phyloP scores from a whole-genome alignment of 2,113 vertebrate genomes.

The Casuarius casuarius region DNA sequence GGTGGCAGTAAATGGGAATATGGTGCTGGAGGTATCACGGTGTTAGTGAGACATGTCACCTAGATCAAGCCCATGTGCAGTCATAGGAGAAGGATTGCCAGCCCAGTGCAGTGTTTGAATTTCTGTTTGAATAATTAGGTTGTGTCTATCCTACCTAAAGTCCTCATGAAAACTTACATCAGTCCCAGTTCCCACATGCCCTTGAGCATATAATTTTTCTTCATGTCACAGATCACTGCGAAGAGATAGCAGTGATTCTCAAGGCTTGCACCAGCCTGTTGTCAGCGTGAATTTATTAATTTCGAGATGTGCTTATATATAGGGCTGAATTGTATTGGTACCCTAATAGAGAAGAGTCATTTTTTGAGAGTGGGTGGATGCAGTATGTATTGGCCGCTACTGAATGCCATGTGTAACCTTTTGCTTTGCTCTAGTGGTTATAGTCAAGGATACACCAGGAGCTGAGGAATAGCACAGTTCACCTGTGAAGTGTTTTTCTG shows the following conservation, averaged over 20 bases:
- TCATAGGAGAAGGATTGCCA: background rate
- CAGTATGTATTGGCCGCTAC: background rate
- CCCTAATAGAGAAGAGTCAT: background rate
- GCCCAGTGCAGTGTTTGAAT: background rate
- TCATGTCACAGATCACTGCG: background rate
- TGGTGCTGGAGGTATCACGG: background rate
- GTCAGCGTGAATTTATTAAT: background rate
- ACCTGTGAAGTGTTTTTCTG: background rate
- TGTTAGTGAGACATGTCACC: background rate
- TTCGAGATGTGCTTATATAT: background rate
- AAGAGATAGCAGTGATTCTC: background rate
- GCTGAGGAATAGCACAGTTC: background rate
- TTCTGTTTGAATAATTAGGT: background rate
- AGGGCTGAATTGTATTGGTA: background rate
- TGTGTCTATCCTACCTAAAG: background rate
- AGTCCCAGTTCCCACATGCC: background rate
- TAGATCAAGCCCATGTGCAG: fast-evolving
- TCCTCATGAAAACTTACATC: background rate
- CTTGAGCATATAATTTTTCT: background rate
- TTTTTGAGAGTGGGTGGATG: background rate
- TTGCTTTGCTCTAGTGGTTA: background rate
- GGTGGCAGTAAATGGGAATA: background rate
- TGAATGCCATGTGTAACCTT: background rate
- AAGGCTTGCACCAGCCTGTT: background rate
- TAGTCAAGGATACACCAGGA: background rate